phyloP scores from a whole-genome alignment of 1,140 invertebrate species.

The Tetramorium alpestre region DNA sequence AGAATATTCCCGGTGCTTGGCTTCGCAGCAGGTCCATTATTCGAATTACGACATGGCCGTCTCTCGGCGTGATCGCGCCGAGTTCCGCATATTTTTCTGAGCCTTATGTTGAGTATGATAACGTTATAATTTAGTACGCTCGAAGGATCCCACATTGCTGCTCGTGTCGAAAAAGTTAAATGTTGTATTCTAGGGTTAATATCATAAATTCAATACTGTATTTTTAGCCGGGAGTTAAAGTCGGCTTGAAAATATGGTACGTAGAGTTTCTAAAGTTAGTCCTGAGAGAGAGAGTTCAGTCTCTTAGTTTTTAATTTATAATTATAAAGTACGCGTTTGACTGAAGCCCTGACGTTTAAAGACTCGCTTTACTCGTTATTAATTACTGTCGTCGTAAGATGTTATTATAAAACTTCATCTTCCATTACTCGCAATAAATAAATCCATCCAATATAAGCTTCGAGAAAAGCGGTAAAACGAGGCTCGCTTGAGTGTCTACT shows the following conservation, averaged over 20 bases:
- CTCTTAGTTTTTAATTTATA: background rate
- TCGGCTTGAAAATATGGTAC: background rate
- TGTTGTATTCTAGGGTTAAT: background rate
- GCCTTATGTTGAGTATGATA: background rate
- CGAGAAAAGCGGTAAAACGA: background rate
- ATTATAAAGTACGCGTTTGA: background rate
- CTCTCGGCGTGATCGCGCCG: constrained; percentile 35
- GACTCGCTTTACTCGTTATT: background rate
- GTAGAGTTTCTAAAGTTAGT: background rate
- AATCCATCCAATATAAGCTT: background rate
- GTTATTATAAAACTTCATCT: background rate
- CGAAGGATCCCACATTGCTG: background rate
- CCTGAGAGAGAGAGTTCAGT: background rate
- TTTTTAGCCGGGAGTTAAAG: background rate
- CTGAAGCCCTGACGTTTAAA: background rate
- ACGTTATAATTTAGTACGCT: constrained; percentile 42
- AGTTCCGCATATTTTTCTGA: constrained; percentile 43
- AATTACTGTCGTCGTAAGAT: background rate
- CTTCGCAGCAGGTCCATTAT: constrained; percentile 50
- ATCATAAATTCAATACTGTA: background rate
- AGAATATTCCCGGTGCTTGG: constrained; percentile 39
- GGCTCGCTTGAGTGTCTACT: background rate
- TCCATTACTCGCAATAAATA: background rate
- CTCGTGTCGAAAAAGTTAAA: background rate
- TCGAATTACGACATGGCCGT: constrained; percentile 46